Evolutionary conservation across 2,113 vertebrate species (phyloP), one percentile per base, ranked within the genome.

Genomic region (Thymallus thymallus): DNA sequence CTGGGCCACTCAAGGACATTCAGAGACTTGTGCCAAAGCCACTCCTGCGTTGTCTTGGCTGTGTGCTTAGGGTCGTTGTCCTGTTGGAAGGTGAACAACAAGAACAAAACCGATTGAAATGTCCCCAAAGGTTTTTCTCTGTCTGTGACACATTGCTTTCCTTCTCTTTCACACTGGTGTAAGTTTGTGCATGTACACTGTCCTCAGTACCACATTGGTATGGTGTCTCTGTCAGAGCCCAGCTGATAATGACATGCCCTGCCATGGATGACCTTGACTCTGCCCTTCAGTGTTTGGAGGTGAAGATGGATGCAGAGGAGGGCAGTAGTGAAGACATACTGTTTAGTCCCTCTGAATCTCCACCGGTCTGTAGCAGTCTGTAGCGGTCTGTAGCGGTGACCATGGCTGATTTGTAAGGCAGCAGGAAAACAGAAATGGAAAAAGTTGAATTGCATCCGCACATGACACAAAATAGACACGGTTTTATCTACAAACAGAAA

Each of bases 201-300:
- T 48, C n/a, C 68, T 5, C 61, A 94, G 94, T 94, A 94, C 84
- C 94, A 91, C 78, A 85, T 94, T 79, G 92, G 91, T 71, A 93
- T 94, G 82, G 87, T 92, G 58, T 91, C 94, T 4, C 84, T 85
- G 78, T 92, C 88, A 60, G 74, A 90, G 86, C 45, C 73, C 9
- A 85, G 69, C 0, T 86, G 86, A 9, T 86, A 86, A 9, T 60
- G 73, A 0, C 51, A 66, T 1, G 71, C 73, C 75, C 83, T 0
- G 91, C 90, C 14, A 82, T 95, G 78, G 93, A 94, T 0, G 94
- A 95, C 65, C 82, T 95, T 56, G 93, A 95, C 1, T 86, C 90
- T 0, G 93, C 94, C 2, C 82, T 95, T 24, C 90, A 82, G 76
- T 91, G 84, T 66, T 86, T 95, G 80, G 92, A 95, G 78, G 90